Evolutionary conservation across 2,113 vertebrate genomes (phyloP), one percentile per base, ranked within the genome.

Genomic region (Microtus oregoni): DNA sequence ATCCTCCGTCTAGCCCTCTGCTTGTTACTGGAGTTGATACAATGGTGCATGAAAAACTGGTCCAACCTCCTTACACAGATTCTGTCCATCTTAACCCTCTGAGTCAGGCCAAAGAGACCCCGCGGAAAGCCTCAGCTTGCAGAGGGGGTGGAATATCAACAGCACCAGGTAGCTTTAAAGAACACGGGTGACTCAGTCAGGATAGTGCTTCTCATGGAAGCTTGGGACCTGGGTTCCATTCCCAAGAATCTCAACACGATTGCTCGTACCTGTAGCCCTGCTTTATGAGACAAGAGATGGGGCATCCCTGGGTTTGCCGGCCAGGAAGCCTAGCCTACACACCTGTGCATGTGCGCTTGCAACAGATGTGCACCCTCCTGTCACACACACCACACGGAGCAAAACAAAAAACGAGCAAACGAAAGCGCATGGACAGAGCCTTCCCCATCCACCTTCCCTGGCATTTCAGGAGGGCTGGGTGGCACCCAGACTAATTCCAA

Each of bases 161-260:
- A 20, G 65, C 65, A 11, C 35, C 2, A 15, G 73, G 3, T 2
- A 2, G 6, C 1, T 0, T 1, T 7, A 0, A 3, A 12, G 75
- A 44, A 22, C 70, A n/a, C 6, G 6, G 20, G n/a, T 24, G 11
- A 5, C 52, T 58, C 78, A 1, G 78, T 82, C 78, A 38, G 2
- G 6, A 58, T 58, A 52, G 52, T 8, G 52, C 35, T 82, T 82
- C 20, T 58, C 78, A 81, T 13, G 32, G n/a, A 58, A 82, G 52
- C 20, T 1, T 55, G 24, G 22, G 78, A n/a, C 38, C 61, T 30
- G 61, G 20, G 38, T 32, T 22, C 17, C 41, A 7, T 20, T 22
- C 41, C 28, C 63, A 86, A 47, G 15, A 63, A 63, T 61, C n/a
- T 41, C 28, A 41, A n/a, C 13, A 41, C 26, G 2, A 82, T 41